Evolutionary conservation across 2,113 vertebrate genomes (phyloP).

Genomic region (Leiothrix lutea): DNA sequence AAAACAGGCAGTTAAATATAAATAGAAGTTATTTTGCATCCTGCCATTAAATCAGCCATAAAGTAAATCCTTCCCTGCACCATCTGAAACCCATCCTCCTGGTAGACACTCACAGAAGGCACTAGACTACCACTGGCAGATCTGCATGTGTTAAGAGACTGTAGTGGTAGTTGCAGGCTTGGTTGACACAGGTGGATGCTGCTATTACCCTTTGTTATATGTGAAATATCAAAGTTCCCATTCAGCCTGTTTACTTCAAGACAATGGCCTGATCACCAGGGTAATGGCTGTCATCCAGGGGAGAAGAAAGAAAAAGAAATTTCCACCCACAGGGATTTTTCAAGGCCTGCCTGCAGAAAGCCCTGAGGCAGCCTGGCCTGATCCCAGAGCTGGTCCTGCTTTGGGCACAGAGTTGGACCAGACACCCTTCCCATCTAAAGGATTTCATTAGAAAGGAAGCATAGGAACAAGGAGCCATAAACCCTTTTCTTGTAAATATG

Average conservation of each 20-base stretch:
- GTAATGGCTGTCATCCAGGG: not conserved
- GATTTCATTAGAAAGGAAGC: not conserved
- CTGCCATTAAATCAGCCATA: not conserved
- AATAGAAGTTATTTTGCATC: not conserved
- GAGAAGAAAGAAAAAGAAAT: not conserved
- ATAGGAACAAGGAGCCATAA: not conserved
- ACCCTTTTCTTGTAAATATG: not conserved
- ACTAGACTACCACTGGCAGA: not conserved
- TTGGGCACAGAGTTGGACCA: not conserved
- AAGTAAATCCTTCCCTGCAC: not conserved
- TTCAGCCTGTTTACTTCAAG: not conserved
- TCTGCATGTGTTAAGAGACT: not conserved
- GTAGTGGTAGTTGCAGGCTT: not conserved
- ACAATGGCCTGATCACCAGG: not conserved
- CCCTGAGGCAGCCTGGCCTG: not conserved
- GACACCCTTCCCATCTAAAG: not conserved
- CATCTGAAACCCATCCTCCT: not conserved
- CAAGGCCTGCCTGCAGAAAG: not conserved
- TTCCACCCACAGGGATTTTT: not conserved
- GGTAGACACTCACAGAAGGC: not conserved
- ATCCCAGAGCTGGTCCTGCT: not conserved
- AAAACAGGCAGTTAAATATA: not conserved
- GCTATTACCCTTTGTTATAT: not conserved
- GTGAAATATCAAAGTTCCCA: not conserved
- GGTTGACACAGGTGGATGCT: not conserved